Conservation (phyloP, 2,113 vertebrate genomes). For the Guaruba guarouba region DNA sequence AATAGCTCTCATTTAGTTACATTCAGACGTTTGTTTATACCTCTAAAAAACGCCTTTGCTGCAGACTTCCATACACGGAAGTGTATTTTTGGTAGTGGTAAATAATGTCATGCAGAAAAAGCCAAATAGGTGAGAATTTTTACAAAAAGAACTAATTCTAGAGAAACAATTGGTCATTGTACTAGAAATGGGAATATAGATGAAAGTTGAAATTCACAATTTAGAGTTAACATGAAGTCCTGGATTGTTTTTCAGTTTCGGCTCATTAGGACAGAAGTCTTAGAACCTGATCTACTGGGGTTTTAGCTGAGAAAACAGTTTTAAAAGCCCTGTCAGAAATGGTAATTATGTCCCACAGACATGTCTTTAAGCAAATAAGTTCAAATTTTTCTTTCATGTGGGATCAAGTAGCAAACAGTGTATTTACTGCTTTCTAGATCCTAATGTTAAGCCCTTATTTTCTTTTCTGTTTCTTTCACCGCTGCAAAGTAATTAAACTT, state of each 20-base stretch:
- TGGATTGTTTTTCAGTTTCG: not conserved
- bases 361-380: not conserved
- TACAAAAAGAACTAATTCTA: not conserved
- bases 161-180: not conserved
- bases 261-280: not conserved
- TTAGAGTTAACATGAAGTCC: not conserved
- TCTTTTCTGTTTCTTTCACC: not conserved
- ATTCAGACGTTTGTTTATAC: too few relatives aligned
- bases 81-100: not conserved
- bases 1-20: not conserved
- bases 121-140: not conserved
- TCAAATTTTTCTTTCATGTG: not conserved
- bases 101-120: not conserved
- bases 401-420: not conserved
- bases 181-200: not conserved
- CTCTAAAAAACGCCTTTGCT: not conserved
- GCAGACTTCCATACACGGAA: not conserved
- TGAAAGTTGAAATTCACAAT: not conserved
- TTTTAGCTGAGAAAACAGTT: constrained; percentile 13
- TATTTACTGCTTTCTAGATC: not conserved
- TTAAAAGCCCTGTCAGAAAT: not conserved
- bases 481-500: not conserved
- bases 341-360: not conserved
- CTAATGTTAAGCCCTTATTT: not conserved
- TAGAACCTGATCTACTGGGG: not conserved